Conservation (phyloP, 2,888 invertebrate genomes). For the Celastrina argiolus region DNA sequence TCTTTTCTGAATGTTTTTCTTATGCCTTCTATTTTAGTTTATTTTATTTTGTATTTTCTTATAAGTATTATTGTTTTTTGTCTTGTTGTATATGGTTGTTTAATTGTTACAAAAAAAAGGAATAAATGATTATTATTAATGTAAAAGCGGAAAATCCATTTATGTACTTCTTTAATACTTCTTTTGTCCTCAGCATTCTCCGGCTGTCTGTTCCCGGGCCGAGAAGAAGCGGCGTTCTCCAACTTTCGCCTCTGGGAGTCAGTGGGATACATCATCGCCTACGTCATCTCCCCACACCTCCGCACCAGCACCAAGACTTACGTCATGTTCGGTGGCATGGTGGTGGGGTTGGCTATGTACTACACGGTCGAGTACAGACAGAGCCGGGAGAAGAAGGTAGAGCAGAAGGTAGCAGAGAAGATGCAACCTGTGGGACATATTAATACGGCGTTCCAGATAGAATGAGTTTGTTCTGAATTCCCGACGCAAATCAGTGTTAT, state of each 20-base stretch:
- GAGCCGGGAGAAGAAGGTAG: conserved; percentile 39
- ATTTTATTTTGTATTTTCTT: no score
- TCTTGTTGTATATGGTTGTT: no score
- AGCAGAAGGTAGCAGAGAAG: conserved; percentile 32
- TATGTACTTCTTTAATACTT: no score
- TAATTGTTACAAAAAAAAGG: no score
- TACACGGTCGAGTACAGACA: conserved; percentile 59
- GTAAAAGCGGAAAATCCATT: no score
- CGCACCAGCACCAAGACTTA: conserved; percentile 74
- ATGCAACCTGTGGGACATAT: not conserved
- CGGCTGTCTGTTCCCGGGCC: conserved; percentile 79
- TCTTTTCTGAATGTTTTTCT: no score
- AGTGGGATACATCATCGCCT: conserved; percentile 81
- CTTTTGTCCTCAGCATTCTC: conserved; percentile 67
- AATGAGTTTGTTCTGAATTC: no score
- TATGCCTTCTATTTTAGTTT: no score
- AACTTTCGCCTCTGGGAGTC: conserved; percentile 85
- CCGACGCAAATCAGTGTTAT: no score
- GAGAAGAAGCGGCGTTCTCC: conserved; percentile 82
- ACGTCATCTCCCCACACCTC: conserved; percentile 74
- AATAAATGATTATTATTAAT: no score
- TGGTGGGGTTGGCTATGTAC: conserved; percentile 74
- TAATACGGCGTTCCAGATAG: conserved; percentile 2
- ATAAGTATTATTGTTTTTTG: no score
- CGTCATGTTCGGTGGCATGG: conserved; percentile 66